Base-by-base conservation (phyloP, 2,797 vertebrate genomes). In the Sternotherus odoratus region DNA sequence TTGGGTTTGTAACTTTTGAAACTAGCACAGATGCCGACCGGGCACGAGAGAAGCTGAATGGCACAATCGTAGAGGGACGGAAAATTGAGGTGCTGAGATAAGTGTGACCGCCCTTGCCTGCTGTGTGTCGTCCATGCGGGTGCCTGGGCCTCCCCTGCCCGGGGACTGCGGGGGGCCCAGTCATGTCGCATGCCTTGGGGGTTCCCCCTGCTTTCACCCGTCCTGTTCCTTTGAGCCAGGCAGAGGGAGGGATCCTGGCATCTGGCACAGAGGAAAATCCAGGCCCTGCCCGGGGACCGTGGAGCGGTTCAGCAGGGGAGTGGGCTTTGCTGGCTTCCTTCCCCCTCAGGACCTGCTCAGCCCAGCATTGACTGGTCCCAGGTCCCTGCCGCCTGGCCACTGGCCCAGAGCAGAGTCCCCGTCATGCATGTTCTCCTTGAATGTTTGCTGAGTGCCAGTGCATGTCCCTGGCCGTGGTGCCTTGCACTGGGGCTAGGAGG, bases 1-100 rank as follows among this genome's bases (percentile, higher is more conserved):
- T 99, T 98, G 99, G 99, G 98, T 99, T 99, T 98, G 99, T 99
- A 98, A 99, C 99, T 98, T 99, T 99, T 98, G 99, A 99, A 98
- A 99, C 99, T 97, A 99, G 99, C 98, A 98, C 98, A 98, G 99
- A 99, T 97, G 99, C 99, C 87, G 99, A 99, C 98, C 99, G 98
- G 97, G 99, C 99, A 95, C 99, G 99, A 98, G 99, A 99, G 99
- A 99, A 99, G 99, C 99, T 99, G 99, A 99, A 99, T 95, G 99
- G 99, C 98, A 99, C 99, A 98, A 99, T 99, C 98, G 99, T 99
- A 98, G 99, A 99, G 98, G 99, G 99, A 98, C 99, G 99, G 98
- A 99, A 99, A 98, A 99, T 99, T 98, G 99, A 99, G 99, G 99
- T 98, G 98, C 98, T 98, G 97, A 98, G 98, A 98, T 98, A 98